Conservation (phyloP, 2,797 vertebrate species). For the Menidia menidia region DNA sequence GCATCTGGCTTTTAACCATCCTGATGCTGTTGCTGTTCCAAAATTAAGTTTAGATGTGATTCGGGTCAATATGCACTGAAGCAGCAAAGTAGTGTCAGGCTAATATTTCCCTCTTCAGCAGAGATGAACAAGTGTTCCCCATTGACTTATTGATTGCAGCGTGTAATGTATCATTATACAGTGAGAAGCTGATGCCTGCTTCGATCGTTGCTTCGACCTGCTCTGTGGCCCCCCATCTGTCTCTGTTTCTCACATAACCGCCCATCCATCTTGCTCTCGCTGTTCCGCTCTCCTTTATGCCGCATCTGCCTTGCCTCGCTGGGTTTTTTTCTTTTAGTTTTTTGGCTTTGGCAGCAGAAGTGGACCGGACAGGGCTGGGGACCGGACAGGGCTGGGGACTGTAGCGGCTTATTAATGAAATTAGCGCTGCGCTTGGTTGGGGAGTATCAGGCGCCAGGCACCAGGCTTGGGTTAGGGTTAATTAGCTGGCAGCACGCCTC, state of each 20-base stretch:
- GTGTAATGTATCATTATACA: slow-evolving; percentile 81
- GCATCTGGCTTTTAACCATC: slow-evolving; percentile 73
- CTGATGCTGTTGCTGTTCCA: slow-evolving; percentile 30
- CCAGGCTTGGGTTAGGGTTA: slow-evolving; percentile 76
- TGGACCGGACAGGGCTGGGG: slow-evolving; percentile 30
- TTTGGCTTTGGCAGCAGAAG: slow-evolving; percentile 31
- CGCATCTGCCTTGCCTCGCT: slow-evolving; percentile 42
- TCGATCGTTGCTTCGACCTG: slow-evolving; percentile 70
- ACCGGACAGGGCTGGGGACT: slow-evolving; percentile 57
- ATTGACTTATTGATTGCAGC: slow-evolving; percentile 80
- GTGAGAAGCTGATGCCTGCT: slow-evolving; percentile 67
- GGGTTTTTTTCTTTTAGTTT: background rate
- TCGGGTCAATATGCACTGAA: slow-evolving; percentile 61
- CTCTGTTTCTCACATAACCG: slow-evolving; percentile 82
- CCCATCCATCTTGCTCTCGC: slow-evolving; percentile 72
- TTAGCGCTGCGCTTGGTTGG: slow-evolving; percentile 73
- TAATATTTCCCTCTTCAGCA: slow-evolving; percentile 75
- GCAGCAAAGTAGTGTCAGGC: slow-evolving; percentile 59
- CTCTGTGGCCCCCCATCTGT: slow-evolving; percentile 77
- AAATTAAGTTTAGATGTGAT: slow-evolving; percentile 77
- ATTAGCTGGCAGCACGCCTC: slow-evolving; percentile 82
- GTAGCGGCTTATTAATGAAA: slow-evolving; percentile 77
- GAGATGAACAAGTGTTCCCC: slow-evolving; percentile 77
- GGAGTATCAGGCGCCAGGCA: slow-evolving; percentile 79
- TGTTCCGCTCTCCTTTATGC: slow-evolving; percentile 37